Base-by-base conservation (phyloP, 2,888 invertebrate genomes). In the Lapara coniferarum region DNA sequence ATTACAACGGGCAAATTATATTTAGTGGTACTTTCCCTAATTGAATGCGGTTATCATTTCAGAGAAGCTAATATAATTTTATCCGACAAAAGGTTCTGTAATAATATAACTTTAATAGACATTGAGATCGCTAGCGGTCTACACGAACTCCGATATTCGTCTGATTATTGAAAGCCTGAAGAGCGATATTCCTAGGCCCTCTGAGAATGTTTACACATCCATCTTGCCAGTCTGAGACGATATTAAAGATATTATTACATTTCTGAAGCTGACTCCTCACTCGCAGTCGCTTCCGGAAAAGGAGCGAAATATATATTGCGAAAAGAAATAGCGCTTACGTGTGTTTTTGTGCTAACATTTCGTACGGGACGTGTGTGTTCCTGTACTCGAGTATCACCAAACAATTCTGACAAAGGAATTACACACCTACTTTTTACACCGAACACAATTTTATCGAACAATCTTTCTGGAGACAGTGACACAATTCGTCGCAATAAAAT, bases 221-320 rank as follows among this genome's bases (percentile, higher is more conserved):
- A 85, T 86, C 80, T 81, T 75, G 69, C 75, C 75, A n/a, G 52
- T 66, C 71, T 67, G 51, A 67, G 76, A 78, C 81, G 82, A 85
- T 87, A 89, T 87, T 86, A 88, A 84, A 88, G 82, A 83, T 85
- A 87, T 88, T 89, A 89, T 89, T 87, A 89, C 85, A 85, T 87
- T 86, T 84, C 81, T 82, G 79, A 79, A 82, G 78, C 77, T 79
- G 74, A 75, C 76, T 81, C 76, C 75, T 76, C 77, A 78, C 75
- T 77, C 75, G 73, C 72, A 74, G 75, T 77, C 78, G 81, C 81
- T 78, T 82, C 75, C 72, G 76, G 77, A 75, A 78, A 78, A 76
- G 71, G 75, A 76, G 63, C 71, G 73, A 79, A 79, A 83, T 82
- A 81, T 83, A 82, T 63, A 63, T 63, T 49, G 63, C 63, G 63